Base-by-base conservation (phyloP, 2,888 invertebrate genomes). In the Pristionchus fissidentatus region DNA sequence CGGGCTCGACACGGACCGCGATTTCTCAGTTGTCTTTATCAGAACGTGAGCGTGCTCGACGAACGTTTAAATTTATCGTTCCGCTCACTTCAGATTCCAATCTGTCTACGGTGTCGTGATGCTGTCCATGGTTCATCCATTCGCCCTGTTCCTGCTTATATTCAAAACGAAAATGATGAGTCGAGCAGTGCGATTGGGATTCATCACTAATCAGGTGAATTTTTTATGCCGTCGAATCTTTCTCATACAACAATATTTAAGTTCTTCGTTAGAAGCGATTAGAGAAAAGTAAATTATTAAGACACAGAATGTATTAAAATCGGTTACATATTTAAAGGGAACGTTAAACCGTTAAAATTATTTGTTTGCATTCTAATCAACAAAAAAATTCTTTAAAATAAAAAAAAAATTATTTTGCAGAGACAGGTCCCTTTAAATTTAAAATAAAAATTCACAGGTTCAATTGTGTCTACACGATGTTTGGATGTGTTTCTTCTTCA, bases 401-500 rank as follows among this genome's bases (percentile, higher is more conserved):
- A 49, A 49, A 49, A 49, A 49, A 49, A 49, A 49, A 15, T 19
- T 49, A 49, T 19, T 49, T 10, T 15, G 10, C 10, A 49, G 10
- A 49, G 10, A 49, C 10, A 49, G 10, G 10, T 49, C 19, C 10
- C 49, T 49, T 10, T 15, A 15, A 19, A 49, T 49, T 49, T 19
- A 49, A 49, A 15, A 49, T 15, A 49, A 49, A 49, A 49, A 49
- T 15, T 49, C 19, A 19, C 26, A 73, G 75, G 49, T 29, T 1
- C 75, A 49, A 2, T 41, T 75, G 0, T 29, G 43, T 3, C 49
- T 75, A 1, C 75, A 75, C 26, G 75, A 75, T 38, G 22, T 75
- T 29, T 75, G 75, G 75, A 32, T 15, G 19, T 75, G 75, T 10
- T 75, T 75, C 49, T 2, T 46, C 75, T 75, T 75, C 26, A 46